phyloP scores from a whole-genome alignment of 2,797 vertebrate species.

The Sebastes kiyomatsui region DNA sequence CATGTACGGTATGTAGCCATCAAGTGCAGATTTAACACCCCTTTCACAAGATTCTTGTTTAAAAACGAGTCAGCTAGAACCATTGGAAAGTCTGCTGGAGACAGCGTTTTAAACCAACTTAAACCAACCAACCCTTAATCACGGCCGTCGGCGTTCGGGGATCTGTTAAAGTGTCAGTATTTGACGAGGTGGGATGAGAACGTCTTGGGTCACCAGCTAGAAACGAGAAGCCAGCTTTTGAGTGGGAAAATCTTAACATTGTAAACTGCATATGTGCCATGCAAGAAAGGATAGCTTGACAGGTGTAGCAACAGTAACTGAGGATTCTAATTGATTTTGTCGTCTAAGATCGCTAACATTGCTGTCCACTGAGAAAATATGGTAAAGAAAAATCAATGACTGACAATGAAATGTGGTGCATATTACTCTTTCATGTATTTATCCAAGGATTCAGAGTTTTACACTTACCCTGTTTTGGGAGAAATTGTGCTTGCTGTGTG shows the following conservation, averaged over 20 bases:
- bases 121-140: neutral
- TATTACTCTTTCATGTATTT: conserved; percentile 15
- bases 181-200: neutral
- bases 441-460: conserved; percentile 13
- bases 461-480: neutral
- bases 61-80: neutral
- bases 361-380: neutral
- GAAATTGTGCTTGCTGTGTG: conserved; percentile 37
- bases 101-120: neutral
- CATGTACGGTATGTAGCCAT: neutral
- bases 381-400: neutral
- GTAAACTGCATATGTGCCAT: neutral
- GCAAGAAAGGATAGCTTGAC: neutral
- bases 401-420: neutral
- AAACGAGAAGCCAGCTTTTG: neutral
- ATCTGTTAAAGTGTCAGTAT: neutral
- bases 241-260: neutral
- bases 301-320: no score
- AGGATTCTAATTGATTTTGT: neutral
- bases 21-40: neutral
- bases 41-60: neutral
- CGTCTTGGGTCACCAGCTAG: neutral
- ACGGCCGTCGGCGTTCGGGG: no score
- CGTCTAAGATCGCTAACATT: neutral
- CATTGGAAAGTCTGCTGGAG: neutral